These are phyloP conservation scores for Holacanthella duospinosa DNA, from an alignment of 2,888 invertebrate species.

Conservation along the genomic window DNA sequence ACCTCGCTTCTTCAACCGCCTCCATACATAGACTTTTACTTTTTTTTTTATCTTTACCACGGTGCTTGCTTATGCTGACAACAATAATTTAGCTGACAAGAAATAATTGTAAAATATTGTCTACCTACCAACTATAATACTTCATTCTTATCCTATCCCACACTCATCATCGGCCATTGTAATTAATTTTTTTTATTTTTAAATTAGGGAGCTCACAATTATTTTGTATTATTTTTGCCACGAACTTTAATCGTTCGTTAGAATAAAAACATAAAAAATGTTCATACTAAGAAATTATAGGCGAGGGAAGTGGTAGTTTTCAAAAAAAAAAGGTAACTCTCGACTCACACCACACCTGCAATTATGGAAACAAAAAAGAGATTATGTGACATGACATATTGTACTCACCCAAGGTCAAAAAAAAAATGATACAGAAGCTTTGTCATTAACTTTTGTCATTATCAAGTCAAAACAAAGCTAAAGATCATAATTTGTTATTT, in stretches of 20 bases:
- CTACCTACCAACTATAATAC: neutral
- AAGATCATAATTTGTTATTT: too few species aligned
- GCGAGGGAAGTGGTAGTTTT: too few species aligned
- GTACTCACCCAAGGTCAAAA: neutral
- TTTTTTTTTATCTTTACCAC: neutral
- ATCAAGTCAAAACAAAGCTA: too few species aligned
- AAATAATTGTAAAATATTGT: neutral
- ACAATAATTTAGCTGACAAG: neutral
- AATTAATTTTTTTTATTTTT: neutral
- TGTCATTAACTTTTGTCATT: too few species aligned
- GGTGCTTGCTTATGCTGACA: neutral
- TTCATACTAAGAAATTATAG: neutral
- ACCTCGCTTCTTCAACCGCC: neutral
- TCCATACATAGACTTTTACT: neutral
- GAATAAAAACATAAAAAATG: neutral
- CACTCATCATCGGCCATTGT: neutral
- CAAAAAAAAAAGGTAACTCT: too few species aligned
- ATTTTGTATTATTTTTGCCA: neutral
- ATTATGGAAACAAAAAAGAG: neutral
- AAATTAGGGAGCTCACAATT: neutral
- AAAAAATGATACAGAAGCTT: too few species aligned
- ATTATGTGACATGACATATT: neutral
- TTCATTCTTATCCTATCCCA: neutral
- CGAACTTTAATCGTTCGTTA: neutral
- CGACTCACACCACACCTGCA: neutral